These are phyloP conservation scores for Coelinius sp. DNA, from an alignment of 2,888 invertebrate genomes.

Conservation along the genomic window DNA sequence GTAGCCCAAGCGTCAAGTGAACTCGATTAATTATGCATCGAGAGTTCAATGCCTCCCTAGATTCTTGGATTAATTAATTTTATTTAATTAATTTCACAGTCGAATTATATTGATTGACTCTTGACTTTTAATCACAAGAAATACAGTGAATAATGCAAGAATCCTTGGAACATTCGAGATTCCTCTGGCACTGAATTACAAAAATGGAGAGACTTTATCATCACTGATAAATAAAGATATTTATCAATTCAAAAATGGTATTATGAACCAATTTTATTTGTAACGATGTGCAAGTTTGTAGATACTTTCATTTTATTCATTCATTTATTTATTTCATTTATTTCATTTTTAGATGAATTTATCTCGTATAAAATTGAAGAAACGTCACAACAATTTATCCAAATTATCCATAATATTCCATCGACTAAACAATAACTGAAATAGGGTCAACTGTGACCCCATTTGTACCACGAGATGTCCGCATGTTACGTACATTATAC, in stretches of 20 bases:
- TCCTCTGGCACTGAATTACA: too few species aligned
- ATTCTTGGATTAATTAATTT: constrained; percentile 8
- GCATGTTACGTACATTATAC: background rate
- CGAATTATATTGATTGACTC: background rate
- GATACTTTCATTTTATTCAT: background rate
- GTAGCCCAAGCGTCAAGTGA: constrained; percentile 5
- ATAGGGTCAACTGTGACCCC: background rate
- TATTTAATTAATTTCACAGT: constrained; percentile 3
- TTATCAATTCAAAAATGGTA: too few species aligned
- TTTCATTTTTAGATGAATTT: too few species aligned
- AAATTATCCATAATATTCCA: background rate
- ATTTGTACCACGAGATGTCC: background rate
- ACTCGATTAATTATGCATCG: constrained; percentile 24
- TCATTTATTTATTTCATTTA: background rate
- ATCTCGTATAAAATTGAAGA: too few species aligned
- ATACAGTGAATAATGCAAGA: background rate
- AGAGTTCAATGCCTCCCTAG: constrained; percentile 2
- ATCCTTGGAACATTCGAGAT: too few species aligned
- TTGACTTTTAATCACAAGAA: background rate
- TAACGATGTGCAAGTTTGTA: too few species aligned
- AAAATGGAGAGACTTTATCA: too few species aligned
- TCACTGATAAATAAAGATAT: too few species aligned
- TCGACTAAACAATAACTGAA: background rate
- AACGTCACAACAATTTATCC: background rate
- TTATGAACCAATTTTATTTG: too few species aligned